A percentile compares a stretch with the other conserved stretches of the same genome.
phyloP scores from a whole-genome alignment of 2,888 invertebrate species.

The Nyleta sp. region DNA sequence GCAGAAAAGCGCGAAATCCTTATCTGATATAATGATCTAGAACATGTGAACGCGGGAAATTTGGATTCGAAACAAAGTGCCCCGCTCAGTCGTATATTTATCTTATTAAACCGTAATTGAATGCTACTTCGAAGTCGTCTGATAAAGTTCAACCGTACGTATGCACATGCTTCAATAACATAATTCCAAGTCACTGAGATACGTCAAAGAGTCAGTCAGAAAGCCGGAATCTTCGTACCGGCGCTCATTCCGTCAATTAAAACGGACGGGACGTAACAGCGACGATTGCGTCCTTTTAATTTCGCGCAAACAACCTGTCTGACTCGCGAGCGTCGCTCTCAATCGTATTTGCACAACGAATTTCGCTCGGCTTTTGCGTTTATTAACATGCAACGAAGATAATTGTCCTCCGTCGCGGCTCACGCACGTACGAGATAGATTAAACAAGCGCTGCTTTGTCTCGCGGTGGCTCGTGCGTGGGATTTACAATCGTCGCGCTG shows the following conservation, averaged over 20 bases:
- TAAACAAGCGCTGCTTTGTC: constrained; percentile 38
- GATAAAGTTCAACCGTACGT: background rate
- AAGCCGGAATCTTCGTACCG: background rate
- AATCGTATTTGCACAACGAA: background rate
- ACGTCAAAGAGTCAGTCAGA: constrained; percentile 10
- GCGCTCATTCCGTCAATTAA: constrained; percentile 23
- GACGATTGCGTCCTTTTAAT: constrained; percentile 3
- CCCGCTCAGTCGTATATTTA: too few relatives aligned
- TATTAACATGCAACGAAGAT: constrained; percentile 34
- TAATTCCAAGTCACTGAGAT: constrained; percentile 1
- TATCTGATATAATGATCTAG: too few relatives aligned
- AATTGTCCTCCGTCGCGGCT: constrained; percentile 11
- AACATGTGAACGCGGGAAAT: too few relatives aligned
- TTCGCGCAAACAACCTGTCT: too few relatives aligned
- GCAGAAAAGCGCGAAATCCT: too few relatives aligned
- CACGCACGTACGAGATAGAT: constrained; percentile 16
- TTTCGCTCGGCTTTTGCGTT: constrained; percentile 19
- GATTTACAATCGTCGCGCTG: constrained; percentile 26
- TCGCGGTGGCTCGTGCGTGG: constrained; percentile 33
- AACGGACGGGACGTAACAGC: constrained; percentile 2
- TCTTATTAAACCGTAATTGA: too few relatives aligned
- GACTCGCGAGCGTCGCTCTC: background rate
- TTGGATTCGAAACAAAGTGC: too few relatives aligned
- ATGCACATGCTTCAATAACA: background rate
- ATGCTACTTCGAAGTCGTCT: background rate